These are phyloP conservation scores for Condylostylus longicornis DNA, from an alignment of 1,140 invertebrate species.

Conservation along the genomic window DNA sequence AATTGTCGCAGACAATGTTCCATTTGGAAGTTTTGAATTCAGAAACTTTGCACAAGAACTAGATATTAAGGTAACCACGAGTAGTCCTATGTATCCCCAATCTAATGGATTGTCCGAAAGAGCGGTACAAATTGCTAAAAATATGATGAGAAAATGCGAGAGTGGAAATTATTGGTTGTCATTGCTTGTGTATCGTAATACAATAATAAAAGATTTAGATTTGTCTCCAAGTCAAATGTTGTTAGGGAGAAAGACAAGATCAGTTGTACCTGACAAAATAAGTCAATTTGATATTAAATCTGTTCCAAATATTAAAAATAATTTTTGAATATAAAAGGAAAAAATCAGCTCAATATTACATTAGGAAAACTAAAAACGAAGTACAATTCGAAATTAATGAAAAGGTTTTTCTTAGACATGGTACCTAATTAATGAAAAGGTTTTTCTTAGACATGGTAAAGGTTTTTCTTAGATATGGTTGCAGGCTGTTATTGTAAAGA, in stretches of 20 bases:
- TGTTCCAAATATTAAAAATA: no score
- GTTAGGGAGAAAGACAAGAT: conserved; percentile 6
- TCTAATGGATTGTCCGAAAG: conserved; percentile 21
- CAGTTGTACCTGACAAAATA: conserved; percentile 7
- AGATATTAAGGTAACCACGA: conserved; percentile 13
- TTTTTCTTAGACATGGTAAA: no score
- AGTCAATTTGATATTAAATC: no score
- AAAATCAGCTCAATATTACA: no score
- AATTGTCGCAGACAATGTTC: conserved; percentile 18
- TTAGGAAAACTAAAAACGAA: no score
- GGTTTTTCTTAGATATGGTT: no score
- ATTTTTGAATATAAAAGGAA: no score
- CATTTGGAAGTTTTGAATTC: conserved; percentile 14
- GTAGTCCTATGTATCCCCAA: conserved; percentile 16
- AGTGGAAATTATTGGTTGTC: conserved; percentile 8
- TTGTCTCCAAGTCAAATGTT: conserved; percentile 11
- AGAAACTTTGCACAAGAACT: conserved; percentile 14
- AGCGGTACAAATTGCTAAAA: conserved; percentile 16
- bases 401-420: no score
- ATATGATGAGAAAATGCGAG: conserved; percentile 15
- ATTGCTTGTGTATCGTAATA: conserved; percentile 8
- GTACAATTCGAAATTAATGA: no score
- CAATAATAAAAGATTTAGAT: conserved; percentile 4
- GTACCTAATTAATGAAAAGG: no score
- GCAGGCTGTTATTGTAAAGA: no score